Conservation (phyloP, 2,113 vertebrate species). For the Danio rerio region DNA sequence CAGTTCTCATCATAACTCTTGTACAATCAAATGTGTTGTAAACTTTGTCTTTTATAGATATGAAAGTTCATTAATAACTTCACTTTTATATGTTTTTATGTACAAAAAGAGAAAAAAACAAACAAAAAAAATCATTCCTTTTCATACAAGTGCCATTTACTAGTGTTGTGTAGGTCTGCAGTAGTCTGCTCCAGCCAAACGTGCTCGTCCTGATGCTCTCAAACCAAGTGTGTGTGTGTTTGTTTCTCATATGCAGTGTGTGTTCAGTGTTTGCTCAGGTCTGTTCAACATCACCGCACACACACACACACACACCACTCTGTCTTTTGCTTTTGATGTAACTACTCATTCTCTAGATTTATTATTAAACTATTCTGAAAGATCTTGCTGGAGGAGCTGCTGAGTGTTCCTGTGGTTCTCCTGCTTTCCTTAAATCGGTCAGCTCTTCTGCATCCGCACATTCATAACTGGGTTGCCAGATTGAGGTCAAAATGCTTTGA, state of each 20-base stretch:
- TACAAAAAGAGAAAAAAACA: constrained; percentile 59
- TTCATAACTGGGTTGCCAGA: too few relatives aligned
- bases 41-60: constrained; percentile 77
- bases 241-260: too few relatives aligned
- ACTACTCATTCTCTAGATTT: constrained; percentile 11
- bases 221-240: neutral
- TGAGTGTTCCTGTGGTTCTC: neutral
- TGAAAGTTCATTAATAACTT: constrained; percentile 67
- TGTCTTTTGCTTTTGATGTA: constrained; percentile 19
- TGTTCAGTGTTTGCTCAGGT: constrained; percentile 5
- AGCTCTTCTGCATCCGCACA: too few relatives aligned
- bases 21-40: constrained; percentile 68
- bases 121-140: constrained; percentile 48
- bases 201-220: too few relatives aligned
- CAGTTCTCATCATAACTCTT: constrained; percentile 18
- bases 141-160: constrained; percentile 27
- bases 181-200: constrained; percentile 52
- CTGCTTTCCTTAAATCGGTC: too few relatives aligned
- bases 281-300: neutral
- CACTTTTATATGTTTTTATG: constrained; percentile 79
- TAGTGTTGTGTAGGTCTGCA: constrained; percentile 48
- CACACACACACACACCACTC: neutral
- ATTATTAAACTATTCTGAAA: constrained; percentile 18
- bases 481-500: too few relatives aligned
- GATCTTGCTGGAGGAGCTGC: neutral